Evolutionary conservation across 1,140 invertebrate species (phyloP).

Genomic region (Colletes latitarsis): DNA sequence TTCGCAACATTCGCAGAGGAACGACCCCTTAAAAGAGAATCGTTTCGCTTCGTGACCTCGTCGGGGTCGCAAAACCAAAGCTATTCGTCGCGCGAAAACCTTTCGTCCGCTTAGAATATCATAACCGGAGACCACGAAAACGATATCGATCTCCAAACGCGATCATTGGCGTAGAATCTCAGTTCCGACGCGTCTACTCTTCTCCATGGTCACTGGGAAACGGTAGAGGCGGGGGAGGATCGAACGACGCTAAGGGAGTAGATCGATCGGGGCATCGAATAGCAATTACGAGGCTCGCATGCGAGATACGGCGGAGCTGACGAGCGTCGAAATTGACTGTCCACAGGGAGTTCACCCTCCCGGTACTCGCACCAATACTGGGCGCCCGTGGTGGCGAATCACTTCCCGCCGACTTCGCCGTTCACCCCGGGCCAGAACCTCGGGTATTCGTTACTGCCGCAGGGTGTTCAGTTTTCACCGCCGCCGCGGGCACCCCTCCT

Average conservation of each 20-base stretch:
- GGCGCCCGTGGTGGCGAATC: slow-evolving; percentile 84
- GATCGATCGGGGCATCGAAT: slow-evolving; percentile 25
- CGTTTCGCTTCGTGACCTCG: too few species aligned
- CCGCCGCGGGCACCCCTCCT: slow-evolving; percentile 69
- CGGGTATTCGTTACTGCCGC: slow-evolving; percentile 75
- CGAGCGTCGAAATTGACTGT: slow-evolving; percentile 23
- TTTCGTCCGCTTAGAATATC: too few species aligned
- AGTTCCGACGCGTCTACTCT: too few species aligned
- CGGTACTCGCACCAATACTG: slow-evolving; percentile 80
- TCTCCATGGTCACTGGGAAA: background rate
- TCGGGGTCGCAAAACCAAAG: too few species aligned
- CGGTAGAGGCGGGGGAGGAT: too few species aligned
- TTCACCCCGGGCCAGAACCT: slow-evolving; percentile 78
- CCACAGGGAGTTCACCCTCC: slow-evolving; percentile 73
- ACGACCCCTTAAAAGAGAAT: too few species aligned
- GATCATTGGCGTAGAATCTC: background rate
- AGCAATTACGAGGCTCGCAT: slow-evolving; percentile 21
- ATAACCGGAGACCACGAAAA: too few species aligned
- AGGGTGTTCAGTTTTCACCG: slow-evolving; percentile 75
- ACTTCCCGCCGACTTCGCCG: slow-evolving; percentile 84
- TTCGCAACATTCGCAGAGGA: too few species aligned
- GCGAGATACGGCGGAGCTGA: background rate
- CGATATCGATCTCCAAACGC: too few species aligned
- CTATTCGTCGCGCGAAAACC: too few species aligned
- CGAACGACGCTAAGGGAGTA: too few species aligned